These are phyloP conservation scores for Allophyes oxyacanthae DNA, from an alignment of 2,888 invertebrate species.

Conservation along the genomic window DNA sequence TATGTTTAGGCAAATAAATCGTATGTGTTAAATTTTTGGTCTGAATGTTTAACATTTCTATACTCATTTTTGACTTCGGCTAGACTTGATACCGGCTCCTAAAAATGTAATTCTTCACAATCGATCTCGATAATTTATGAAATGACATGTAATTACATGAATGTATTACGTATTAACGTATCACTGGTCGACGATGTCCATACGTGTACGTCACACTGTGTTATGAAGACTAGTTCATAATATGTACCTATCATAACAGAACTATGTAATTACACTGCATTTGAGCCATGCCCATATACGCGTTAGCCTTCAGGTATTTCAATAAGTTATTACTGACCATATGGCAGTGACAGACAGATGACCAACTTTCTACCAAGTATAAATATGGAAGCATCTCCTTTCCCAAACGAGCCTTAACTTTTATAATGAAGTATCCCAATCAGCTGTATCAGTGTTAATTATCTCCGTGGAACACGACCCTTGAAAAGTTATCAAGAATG, in stretches of 20 bases:
- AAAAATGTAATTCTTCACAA: background rate
- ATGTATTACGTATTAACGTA: conserved; percentile 37
- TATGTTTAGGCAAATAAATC: no score
- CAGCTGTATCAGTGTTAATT: conserved; percentile 17
- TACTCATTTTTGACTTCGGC: background rate
- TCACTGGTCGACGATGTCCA: conserved; percentile 39
- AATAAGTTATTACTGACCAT: conserved; percentile 61
- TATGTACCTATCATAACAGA: conserved; percentile 39
- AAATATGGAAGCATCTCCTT: conserved; percentile 40
- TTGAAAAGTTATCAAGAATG: conserved; percentile 1
- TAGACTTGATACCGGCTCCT: background rate
- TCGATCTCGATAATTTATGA: conserved; percentile 2
- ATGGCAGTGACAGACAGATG: conserved; percentile 57
- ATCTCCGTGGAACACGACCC: background rate
- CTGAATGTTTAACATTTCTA: no score
- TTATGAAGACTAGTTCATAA: conserved; percentile 37
- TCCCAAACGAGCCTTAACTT: conserved; percentile 23
- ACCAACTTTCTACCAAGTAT: conserved; percentile 60
- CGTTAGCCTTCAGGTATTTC: conserved; percentile 47
- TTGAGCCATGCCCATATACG: conserved; percentile 55
- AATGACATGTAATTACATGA: conserved; percentile 19
- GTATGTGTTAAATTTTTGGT: no score
- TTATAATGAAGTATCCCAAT: conserved; percentile 20
- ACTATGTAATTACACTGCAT: conserved; percentile 50
- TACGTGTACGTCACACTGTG: conserved; percentile 22